phyloP scores from a whole-genome alignment of 2,888 invertebrate species.

The Sclerodermus sp. region DNA sequence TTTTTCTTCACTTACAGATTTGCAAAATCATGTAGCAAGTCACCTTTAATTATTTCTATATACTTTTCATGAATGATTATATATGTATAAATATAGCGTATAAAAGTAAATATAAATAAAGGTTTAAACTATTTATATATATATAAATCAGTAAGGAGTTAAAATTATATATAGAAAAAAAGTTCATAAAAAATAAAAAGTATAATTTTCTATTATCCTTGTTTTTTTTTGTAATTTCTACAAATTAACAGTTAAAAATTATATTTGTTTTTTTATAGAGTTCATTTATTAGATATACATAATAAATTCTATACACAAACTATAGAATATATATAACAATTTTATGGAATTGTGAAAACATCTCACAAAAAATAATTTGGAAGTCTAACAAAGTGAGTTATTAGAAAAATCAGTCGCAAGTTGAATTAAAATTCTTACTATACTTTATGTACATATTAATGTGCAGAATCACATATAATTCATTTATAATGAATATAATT shows the following conservation, averaged over 20 bases:
- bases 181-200: no score
- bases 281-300: slow-evolving; percentile 47
- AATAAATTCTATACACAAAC: slow-evolving; percentile 51
- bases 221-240: not conserved
- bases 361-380: slow-evolving; percentile 32
- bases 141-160: no score
- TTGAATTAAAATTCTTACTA: slow-evolving; percentile 41
- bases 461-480: slow-evolving; percentile 39
- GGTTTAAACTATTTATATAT: no score
- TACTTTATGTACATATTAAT: slow-evolving; percentile 45
- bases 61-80: no score
- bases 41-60: slow-evolving; percentile 35
- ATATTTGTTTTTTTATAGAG: slow-evolving; percentile 19
- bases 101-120: no score
- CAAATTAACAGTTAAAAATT: not conserved
- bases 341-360: slow-evolving; percentile 37
- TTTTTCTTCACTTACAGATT: slow-evolving; percentile 42
- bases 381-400: slow-evolving; percentile 30
- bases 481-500: slow-evolving; percentile 38
- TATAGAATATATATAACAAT: slow-evolving; percentile 48
- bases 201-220: no score
- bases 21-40: slow-evolving; percentile 49
- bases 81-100: no score
- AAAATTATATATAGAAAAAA: no score
- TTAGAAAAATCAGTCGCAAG: slow-evolving; percentile 42